These are phyloP conservation scores for Sanderia malayensis DNA, from an alignment of 30 jellyfish, hydroid and myxozoan genomes.

Conservation along the genomic window DNA sequence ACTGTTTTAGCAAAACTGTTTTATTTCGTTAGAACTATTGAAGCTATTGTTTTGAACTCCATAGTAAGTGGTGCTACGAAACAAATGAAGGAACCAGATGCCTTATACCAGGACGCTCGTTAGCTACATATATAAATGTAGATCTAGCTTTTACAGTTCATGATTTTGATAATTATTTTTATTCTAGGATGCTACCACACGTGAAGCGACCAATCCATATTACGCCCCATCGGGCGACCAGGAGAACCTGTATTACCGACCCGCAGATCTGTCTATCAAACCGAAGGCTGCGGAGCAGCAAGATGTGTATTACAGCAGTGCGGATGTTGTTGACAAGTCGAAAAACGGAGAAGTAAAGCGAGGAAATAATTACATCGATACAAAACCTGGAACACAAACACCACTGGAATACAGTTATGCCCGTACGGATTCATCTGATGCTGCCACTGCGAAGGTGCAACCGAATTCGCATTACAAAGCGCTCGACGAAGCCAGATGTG, in stretches of 20 bases:
- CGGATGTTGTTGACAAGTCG: not conserved
- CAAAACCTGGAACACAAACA: not conserved
- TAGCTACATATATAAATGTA: too few relatives aligned
- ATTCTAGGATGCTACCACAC: not conserved
- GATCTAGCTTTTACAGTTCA: not conserved
- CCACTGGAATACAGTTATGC: constrained; percentile 2
- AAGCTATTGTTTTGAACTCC: too few relatives aligned
- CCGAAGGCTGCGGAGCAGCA: not conserved
- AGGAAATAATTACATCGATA: too few relatives aligned
- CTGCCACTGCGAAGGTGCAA: not conserved
- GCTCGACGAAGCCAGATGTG: not conserved
- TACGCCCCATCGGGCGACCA: not conserved
- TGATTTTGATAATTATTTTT: not conserved
- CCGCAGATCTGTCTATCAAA: constrained; percentile 4
- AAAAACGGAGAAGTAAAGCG: not conserved
- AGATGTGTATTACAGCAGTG: constrained; percentile 4
- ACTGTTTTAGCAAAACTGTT: too few relatives aligned
- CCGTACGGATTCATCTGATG: not conserved
- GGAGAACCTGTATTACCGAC: constrained; percentile 5
- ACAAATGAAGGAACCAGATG: too few relatives aligned
- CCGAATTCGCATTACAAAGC: not conserved
- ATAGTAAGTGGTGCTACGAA: too few relatives aligned
- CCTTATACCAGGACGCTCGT: too few relatives aligned
- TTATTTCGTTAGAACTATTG: too few relatives aligned
- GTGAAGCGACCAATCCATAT: not conserved